A percentile compares a stretch with the other conserved stretches of the same genome.
Evolutionary conservation across 2,888 invertebrate genomes (phyloP).

Genomic region (Pseudococcus longispinus): DNA sequence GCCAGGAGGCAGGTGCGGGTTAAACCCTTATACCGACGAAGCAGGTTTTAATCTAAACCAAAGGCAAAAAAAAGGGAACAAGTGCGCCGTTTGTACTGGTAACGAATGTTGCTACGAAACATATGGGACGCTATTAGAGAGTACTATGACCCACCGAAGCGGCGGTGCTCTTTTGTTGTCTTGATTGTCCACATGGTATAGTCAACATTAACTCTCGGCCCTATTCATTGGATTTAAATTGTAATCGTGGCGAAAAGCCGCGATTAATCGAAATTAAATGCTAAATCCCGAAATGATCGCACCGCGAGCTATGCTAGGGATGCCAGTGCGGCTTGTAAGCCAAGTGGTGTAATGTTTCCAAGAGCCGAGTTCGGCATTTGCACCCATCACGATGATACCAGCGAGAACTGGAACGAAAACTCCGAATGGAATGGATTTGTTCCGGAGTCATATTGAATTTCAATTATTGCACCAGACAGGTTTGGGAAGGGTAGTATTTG

Average conservation of each 20-base stretch:
- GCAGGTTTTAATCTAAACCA: slow-evolving; percentile 49
- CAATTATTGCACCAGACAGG: neutral
- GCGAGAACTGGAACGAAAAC: neutral
- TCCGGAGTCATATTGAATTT: neutral
- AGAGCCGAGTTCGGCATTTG: neutral
- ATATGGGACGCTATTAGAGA: slow-evolving; percentile 56
- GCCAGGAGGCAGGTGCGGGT: neutral
- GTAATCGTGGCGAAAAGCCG: slow-evolving; percentile 34
- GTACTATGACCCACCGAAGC: slow-evolving; percentile 25
- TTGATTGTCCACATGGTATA: slow-evolving; percentile 48
- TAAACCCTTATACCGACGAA: slow-evolving; percentile 37
- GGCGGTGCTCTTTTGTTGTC: slow-evolving; percentile 43
- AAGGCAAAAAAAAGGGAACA: slow-evolving; percentile 40
- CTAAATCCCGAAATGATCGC: slow-evolving; percentile 10
- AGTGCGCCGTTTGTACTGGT: slow-evolving; percentile 45
- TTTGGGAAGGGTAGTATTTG: too few species aligned
- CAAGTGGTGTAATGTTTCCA: neutral
- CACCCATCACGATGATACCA: neutral
- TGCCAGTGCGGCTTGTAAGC: neutral
- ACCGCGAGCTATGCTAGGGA: neutral
- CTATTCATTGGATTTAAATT: slow-evolving; percentile 30
- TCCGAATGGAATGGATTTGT: neutral
- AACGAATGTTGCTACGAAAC: slow-evolving; percentile 57
- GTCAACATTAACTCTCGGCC: slow-evolving; percentile 28
- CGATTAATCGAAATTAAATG: slow-evolving; percentile 34